These are phyloP conservation scores for Pentamera pediparva DNA, from an alignment of 53 echinoderm and acorn worm genomes.

Conservation along the genomic window DNA sequence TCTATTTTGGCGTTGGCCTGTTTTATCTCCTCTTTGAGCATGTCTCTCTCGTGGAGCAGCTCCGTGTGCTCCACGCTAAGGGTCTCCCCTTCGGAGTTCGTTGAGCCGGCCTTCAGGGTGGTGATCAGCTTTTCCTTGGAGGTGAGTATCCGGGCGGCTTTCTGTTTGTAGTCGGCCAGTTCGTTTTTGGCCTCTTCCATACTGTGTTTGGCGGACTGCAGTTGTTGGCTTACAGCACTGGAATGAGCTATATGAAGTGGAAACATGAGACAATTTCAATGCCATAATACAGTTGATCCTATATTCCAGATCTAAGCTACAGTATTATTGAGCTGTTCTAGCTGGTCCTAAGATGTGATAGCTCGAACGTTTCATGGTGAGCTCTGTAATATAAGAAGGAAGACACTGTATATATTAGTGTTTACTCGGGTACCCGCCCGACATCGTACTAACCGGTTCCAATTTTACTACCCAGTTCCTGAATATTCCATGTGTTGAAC, in stretches of 20 bases:
- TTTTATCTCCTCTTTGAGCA: conserved; percentile 83
- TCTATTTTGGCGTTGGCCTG: conserved; percentile 73
- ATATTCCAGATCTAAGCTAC: too few species aligned
- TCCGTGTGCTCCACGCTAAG: conserved; percentile 69
- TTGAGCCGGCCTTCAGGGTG: conserved; percentile 76
- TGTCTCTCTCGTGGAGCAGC: conserved; percentile 72
- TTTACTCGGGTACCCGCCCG: too few species aligned
- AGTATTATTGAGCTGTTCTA: too few species aligned
- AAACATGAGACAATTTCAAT: too few species aligned
- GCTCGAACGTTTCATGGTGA: too few species aligned
- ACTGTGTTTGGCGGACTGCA: conserved; percentile 60
- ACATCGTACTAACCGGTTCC: too few species aligned
- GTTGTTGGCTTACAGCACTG: conserved; percentile 56
- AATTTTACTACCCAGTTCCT: too few species aligned
- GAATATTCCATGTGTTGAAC: too few species aligned
- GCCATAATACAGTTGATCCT: too few species aligned
- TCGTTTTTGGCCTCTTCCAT: conserved; percentile 78
- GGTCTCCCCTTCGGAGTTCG: conserved; percentile 38
- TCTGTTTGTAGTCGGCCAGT: conserved; percentile 92
- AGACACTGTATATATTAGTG: too few species aligned
- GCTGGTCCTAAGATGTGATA: too few species aligned
- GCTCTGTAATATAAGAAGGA: too few species aligned
- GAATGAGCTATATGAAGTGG: conserved; percentile 56
- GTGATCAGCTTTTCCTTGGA: conserved; percentile 92
- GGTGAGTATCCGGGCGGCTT: conserved; percentile 88